Evolutionary conservation across 2,113 vertebrate genomes (phyloP).

Genomic region (Erythrocercus mccallii): DNA sequence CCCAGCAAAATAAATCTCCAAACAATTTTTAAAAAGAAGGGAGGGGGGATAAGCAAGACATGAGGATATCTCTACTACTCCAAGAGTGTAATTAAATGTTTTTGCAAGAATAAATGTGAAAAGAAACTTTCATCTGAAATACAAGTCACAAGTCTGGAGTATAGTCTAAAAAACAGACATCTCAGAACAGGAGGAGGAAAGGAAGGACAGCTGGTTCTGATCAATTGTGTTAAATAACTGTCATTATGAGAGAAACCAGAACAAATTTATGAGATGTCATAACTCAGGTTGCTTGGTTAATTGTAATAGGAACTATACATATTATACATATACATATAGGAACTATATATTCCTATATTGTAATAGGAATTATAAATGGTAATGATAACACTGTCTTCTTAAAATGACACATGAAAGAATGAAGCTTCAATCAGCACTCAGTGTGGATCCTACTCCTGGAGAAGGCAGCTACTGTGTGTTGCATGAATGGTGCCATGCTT

Average conservation of each 20-base stretch:
- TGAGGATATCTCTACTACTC: background rate
- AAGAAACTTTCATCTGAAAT: background rate
- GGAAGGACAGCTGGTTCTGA: background rate
- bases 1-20: conserved; percentile 33
- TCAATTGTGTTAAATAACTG: background rate
- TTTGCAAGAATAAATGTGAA: background rate
- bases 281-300: background rate
- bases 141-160: background rate
- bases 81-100: background rate
- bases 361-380: background rate
- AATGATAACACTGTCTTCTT: background rate
- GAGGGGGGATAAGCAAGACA: background rate
- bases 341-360: too few species aligned
- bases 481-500: background rate
- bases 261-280: background rate
- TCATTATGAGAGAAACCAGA: background rate
- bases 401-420: rapidly evolving
- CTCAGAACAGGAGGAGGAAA: background rate
- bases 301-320: background rate
- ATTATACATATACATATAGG: too few species aligned
- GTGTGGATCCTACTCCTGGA: background rate
- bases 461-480: background rate
- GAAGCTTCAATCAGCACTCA: rapidly evolving
- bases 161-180: background rate
- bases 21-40: background rate